Base-by-base conservation (phyloP, 2,888 invertebrate genomes). In the Philereme vetulata region DNA sequence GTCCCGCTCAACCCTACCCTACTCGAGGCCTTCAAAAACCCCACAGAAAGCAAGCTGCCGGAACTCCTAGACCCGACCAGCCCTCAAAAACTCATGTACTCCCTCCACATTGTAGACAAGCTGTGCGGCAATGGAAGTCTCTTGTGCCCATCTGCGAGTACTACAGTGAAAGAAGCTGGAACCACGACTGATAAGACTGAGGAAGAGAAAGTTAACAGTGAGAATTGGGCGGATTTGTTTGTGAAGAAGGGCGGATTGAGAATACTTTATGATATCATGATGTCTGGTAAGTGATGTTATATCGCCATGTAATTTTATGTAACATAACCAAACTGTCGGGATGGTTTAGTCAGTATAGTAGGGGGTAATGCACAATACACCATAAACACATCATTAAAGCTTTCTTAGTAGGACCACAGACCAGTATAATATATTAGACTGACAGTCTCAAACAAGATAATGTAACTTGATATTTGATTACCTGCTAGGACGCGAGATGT, bases 11-110 rank as follows among this genome's bases (percentile, higher is more conserved):
- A 96, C 88, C 97, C 98, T 0, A 95, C 95, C 4, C 93, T 98
- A 45, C 86, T 98, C 45, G 95, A 96, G 77, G 96, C 96, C 4
- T 98, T 98, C 80, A 96, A 96, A 80, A 95, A 95, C 72, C 93
- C 97, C 3, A 92, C 87, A 6, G 94, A 95, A 72, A 93, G 93
- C 75, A 94, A 95, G 51, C 85, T 97, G 49, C 93, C 95, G 21
- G 96, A 96, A 70, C 86, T 98, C 1, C 93, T 98, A 8, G 97
- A 98, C 88, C 97, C 98, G 0, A 95, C 95, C 35, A 97, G 97
- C 81, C 96, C 98, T 0, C 98, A 98, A 85, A 98, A 98, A 81
- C 94, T 98, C 54, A 98, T 98, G 97, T 98, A 98, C 82, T 97
- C 97, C 0, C 86, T 98, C 62, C 98, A 98, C 82, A 98, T 98